Percentiles rank a stretch among this genome's conserved stretches.
These are phyloP conservation scores for Microchirus variegatus DNA, from an alignment of 2,797 vertebrate species.

Conservation along the genomic window DNA sequence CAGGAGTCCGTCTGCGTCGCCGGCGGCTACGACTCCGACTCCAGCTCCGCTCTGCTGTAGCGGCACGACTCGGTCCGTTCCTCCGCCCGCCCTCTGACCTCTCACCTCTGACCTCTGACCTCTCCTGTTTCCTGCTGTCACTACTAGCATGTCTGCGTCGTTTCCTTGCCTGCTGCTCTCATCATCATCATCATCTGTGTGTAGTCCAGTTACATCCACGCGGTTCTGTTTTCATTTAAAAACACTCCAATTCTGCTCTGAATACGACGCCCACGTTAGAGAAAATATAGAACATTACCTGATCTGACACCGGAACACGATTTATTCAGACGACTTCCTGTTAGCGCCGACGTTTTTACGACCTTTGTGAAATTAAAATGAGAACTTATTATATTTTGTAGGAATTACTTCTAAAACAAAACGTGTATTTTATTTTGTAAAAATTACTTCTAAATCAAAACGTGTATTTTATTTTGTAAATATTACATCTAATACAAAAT, in stretches of 20 bases:
- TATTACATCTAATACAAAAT: too few relatives aligned
- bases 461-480: too few relatives aligned
- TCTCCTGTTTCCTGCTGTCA: conserved; percentile 34
- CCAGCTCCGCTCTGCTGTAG: conserved; percentile 83
- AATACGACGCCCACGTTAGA: neutral
- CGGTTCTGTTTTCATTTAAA: neutral
- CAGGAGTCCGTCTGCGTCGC: conserved; percentile 69
- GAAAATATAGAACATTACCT: too few relatives aligned
- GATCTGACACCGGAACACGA: too few relatives aligned
- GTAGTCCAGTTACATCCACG: neutral
- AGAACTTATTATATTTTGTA: too few relatives aligned
- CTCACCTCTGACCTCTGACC: conserved; percentile 31
- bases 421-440: too few relatives aligned
- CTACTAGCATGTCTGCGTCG: conserved; percentile 39
- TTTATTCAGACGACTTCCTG: too few relatives aligned
- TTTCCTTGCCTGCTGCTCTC: conserved; percentile 44
- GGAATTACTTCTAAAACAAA: too few relatives aligned
- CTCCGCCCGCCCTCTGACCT: conserved; percentile 39
- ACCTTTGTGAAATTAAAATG: too few relatives aligned
- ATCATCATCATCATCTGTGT: conserved; percentile 18
- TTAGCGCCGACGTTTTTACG: too few relatives aligned
- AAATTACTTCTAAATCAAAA: too few relatives aligned
- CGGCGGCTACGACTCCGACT: conserved; percentile 68
- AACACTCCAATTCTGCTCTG: too few relatives aligned
- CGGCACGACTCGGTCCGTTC: conserved; percentile 72